phyloP scores from a whole-genome alignment of 1,140 invertebrate genomes.

The Cotesia glomerata region DNA sequence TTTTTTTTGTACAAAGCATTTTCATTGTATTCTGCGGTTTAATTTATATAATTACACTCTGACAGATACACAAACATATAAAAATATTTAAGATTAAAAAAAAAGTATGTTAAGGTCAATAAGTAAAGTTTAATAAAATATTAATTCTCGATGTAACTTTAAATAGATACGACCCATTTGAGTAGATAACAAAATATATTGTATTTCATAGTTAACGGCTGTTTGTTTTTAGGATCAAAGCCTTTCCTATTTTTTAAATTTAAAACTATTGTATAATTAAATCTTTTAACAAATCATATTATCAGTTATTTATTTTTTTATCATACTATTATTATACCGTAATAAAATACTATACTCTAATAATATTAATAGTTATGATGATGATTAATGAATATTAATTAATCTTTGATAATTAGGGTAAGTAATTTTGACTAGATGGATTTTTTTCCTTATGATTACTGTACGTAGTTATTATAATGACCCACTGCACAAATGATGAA shows the following conservation, averaged over 20 bases:
- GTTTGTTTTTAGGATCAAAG: background rate
- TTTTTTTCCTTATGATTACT: too few relatives aligned
- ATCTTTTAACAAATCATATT: constrained; percentile 9
- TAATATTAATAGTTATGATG: background rate
- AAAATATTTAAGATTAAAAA: background rate
- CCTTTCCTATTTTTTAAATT: background rate
- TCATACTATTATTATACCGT: background rate
- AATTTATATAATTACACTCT: background rate
- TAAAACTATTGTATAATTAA: background rate
- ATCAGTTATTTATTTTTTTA: constrained; percentile 1
- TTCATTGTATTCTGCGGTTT: constrained; percentile 12
- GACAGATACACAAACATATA: background rate
- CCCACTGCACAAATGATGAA: too few relatives aligned
- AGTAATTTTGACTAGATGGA: too few relatives aligned
- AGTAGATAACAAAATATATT: constrained; percentile 1
- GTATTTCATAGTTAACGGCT: constrained; percentile 3
- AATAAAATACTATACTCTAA: background rate
- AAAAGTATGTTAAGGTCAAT: constrained; percentile 2
- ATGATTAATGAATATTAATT: background rate
- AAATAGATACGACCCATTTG: background rate
- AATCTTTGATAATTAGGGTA: too few relatives aligned
- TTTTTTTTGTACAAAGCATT: constrained; percentile 20
- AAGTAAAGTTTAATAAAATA: background rate
- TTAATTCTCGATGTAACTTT: background rate
- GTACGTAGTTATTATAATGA: too few relatives aligned